Evolutionary conservation across 2,113 vertebrate genomes (phyloP).

Genomic region (Chaenocephalus aceratus): DNA sequence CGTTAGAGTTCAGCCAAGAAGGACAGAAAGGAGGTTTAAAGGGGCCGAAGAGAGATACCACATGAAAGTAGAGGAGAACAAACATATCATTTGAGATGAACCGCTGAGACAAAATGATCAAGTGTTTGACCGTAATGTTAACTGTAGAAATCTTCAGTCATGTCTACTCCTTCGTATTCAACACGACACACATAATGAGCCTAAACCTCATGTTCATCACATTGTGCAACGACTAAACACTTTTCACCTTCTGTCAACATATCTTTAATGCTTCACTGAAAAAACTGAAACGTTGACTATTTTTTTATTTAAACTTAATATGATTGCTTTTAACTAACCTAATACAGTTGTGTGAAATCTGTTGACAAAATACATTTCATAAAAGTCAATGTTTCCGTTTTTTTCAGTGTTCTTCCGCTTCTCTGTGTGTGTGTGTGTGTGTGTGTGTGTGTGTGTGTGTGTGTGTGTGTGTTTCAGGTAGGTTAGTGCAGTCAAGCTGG

Average conservation of each 20-base stretch:
- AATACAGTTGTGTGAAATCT: no score
- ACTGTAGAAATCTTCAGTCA: not conserved
- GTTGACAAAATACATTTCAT: no score
- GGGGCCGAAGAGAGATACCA: not conserved
- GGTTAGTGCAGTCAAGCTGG: no score
- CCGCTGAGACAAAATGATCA: not conserved
- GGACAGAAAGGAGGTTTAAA: not conserved
- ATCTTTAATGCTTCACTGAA: not conserved
- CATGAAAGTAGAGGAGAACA: not conserved
- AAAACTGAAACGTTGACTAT: no score
- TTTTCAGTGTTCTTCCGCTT: no score
- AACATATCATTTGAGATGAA: not conserved
- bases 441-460: constrained; percentile 10
- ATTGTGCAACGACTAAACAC: not conserved
- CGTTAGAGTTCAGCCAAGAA: not conserved
- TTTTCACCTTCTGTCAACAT: not conserved
- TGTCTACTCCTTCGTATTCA: no score
- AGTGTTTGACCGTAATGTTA: not conserved
- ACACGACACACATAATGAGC: no score
- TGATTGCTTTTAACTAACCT: no score
- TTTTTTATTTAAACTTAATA: no score
- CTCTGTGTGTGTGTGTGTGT: constrained; percentile 2
- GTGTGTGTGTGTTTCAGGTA: no score
- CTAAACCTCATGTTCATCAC: not conserved
- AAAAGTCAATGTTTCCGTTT: no score